Evolutionary conservation across 2,113 vertebrate genomes (phyloP), one percentile per base, ranked within the genome.

Genomic region (Phyllopteryx taeniolatus): DNA sequence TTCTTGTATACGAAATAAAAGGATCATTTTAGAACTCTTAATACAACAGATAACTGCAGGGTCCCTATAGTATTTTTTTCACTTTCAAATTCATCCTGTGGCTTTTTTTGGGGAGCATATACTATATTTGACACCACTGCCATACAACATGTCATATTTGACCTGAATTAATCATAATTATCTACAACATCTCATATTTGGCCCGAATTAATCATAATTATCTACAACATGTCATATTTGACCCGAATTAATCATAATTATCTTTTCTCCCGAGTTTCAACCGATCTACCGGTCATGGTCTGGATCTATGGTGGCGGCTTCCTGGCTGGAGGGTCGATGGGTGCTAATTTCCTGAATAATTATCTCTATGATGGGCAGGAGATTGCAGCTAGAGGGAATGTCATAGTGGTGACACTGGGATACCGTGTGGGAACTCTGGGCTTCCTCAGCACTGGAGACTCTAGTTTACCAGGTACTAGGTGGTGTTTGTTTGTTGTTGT

Each of bases 391-490:
- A 85, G 94, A 0, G 97, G 97, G 62, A 91, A 96, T 0, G 96
- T 98, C 77, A 96, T 99, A 0, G 95, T 99, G 74, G 96, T 99
- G 84, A 96, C 95, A 0, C 0, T 97, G 63, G 95, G 93, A 79
- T 99, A 99, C 71, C 94, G 98, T 0, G 65, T 98, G 0, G 96
- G 97, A 2, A 85, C 95, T 0, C 86, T 98, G 60, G 97, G 96
- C 44, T 99, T 98, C 89, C 93, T 99, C 75, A 99, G 96, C 91
- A 95, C 94, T 0, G 96, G 96, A 33, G 97, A 98, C 0, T 19
- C 87, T 15, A 89, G 85, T 19, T 4, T 90, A 53, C 85, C 89
- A 27, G 87, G 89, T 89, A 72, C n/a, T 8, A 35, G 14, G 13
- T 35, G 6, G 5, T 60, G 22, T 54, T 20, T 19, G 8, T 54